phyloP scores from a whole-genome alignment of 2,888 invertebrate genomes.

The Brachylomia viminalis region DNA sequence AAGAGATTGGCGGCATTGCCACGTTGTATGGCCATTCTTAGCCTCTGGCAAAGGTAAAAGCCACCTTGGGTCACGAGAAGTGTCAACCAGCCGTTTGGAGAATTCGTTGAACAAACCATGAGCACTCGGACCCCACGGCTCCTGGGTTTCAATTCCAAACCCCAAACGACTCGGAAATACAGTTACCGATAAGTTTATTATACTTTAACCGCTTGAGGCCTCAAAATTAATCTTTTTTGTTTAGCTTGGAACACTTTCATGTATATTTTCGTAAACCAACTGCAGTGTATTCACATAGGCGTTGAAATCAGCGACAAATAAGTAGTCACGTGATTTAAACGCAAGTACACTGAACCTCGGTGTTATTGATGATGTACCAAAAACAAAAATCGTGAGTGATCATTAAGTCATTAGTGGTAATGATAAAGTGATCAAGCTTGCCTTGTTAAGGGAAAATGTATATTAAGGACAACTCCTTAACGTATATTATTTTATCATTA shows the following conservation, averaged over 20 bases:
- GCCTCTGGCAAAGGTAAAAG: too few relatives aligned
- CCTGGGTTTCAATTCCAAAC: too few relatives aligned
- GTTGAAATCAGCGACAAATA: background rate
- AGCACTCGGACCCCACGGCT: too few relatives aligned
- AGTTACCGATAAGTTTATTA: too few relatives aligned
- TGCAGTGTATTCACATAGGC: background rate
- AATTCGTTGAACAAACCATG: too few relatives aligned
- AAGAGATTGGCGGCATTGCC: too few relatives aligned
- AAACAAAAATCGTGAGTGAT: slow-evolving; percentile 51
- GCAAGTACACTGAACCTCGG: slow-evolving; percentile 1
- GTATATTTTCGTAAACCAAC: background rate
- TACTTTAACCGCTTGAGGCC: too few relatives aligned
- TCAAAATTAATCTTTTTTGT: background rate
- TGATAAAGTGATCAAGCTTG: slow-evolving; percentile 57
- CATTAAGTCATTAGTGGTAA: slow-evolving; percentile 63
- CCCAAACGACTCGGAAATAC: too few relatives aligned
- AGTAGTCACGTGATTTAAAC: slow-evolving; percentile 8
- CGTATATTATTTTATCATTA: slow-evolving; percentile 8
- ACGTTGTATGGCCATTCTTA: too few relatives aligned
- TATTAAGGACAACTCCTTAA: slow-evolving; percentile 36
- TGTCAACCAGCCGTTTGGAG: too few relatives aligned
- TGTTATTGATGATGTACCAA: slow-evolving; percentile 58
- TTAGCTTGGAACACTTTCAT: background rate
- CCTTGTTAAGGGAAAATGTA: slow-evolving; percentile 38
- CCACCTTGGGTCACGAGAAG: too few relatives aligned